Conservation (phyloP, 2,113 vertebrate genomes). For the Epinephelus cyanopodus region DNA sequence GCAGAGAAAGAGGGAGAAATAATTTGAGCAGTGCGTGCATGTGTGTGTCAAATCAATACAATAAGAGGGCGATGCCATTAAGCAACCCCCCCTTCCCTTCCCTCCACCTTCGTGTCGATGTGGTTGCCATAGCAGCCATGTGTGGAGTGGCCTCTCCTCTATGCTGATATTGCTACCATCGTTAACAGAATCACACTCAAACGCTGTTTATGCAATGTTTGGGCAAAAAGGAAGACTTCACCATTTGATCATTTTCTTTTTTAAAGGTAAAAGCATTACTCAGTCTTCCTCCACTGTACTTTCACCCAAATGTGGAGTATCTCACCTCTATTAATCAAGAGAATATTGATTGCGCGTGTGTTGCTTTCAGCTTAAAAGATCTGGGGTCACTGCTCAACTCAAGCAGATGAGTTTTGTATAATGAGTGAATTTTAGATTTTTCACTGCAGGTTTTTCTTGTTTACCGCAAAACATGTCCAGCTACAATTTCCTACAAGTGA, state of each 20-base stretch:
- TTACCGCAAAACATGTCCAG: neutral
- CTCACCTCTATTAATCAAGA: constrained; percentile 16
- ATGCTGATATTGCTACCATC: constrained; percentile 52
- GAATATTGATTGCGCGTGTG: constrained; percentile 12
- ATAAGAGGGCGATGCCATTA: constrained; percentile 73
- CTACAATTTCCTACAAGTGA: constrained; percentile 1
- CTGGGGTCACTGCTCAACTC: neutral
- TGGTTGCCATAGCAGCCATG: constrained; percentile 78
- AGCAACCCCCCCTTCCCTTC: constrained; percentile 24
- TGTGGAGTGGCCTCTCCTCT: constrained; percentile 61
- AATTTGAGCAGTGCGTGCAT: constrained; percentile 46
- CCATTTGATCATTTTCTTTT: constrained; percentile 8
- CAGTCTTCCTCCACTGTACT: neutral
- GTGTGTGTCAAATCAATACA: constrained; percentile 76
- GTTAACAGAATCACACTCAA: constrained; percentile 33
- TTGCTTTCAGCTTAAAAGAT: constrained; percentile 10
- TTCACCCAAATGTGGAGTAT: constrained; percentile 9
- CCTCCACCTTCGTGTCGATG: constrained; percentile 58
- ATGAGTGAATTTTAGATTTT: neutral
- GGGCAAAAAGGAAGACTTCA: neutral
- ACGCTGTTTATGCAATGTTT: constrained; percentile 30
- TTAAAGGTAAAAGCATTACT: constrained; percentile 6
- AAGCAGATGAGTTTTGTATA: neutral
- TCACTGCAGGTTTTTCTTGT: constrained; percentile 3
- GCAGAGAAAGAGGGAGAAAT: constrained; percentile 30